Base-by-base conservation (phyloP, 2,797 vertebrate genomes). In the Hylomyscus alleni region DNA sequence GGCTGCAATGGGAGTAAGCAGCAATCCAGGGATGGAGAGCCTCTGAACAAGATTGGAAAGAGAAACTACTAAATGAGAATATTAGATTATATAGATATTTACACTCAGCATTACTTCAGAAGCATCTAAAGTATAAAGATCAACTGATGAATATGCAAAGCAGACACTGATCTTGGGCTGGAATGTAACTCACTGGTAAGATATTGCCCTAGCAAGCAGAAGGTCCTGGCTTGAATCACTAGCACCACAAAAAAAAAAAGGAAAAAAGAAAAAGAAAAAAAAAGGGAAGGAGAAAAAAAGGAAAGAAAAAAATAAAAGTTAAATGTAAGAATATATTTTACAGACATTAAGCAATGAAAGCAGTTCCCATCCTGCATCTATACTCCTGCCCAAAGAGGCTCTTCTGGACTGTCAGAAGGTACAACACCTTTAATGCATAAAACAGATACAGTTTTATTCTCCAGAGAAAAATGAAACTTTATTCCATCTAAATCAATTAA, bases 401-500 rank as follows among this genome's bases (percentile, higher is more conserved):
- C 77, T 92, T 90, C 44, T 58, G 37, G 13, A 91, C 78, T 83
- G 93, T 87, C n/a, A 85, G 44, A 78, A 91, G 3, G 10, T 83
- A 34, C 0, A 12, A 81, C 15, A 94, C 1, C 44, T 91, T 94
- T 86, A 76, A 75, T 37, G 8, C 76, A 82, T 19, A 86, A 92
- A 84, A 76, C 26, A 93, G 34, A 69, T 72, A 56, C 85, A 92
- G 58, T 94, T 96, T 86, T 54, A 93, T 83, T 83, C 14, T 47
- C 52, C 31, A 92, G 22, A 84, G 24, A 72, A 94, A 89, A 90
- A 94, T 24, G 8, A 58, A 20, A 52, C 10, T 91, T 93, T 75
- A 85, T 92, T 93, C 22, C 37, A 81, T 19, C 3, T 77, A 97
- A 88, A 92, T 83, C 65, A 73, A 96, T 50, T 12, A 96, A 92